Conservation (phyloP, 1,140 invertebrate species). For the Brachionus angularis region DNA sequence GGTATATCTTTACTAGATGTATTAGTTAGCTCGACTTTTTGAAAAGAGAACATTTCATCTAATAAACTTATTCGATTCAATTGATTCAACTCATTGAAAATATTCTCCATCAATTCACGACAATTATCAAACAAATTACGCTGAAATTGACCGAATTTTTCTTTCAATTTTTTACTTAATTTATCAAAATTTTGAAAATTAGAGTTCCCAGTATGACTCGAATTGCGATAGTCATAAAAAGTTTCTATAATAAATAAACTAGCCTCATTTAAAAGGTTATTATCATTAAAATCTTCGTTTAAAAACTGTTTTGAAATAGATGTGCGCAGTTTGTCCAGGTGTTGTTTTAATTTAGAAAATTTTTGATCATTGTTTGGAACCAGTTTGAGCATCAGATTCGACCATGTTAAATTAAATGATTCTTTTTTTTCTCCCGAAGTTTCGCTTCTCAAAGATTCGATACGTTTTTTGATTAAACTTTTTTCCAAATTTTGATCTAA, state of each 20-base stretch:
- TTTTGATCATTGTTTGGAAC: not conserved
- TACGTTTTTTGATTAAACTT: constrained; percentile 23
- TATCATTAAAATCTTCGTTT: constrained; percentile 40
- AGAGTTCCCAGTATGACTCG: not conserved
- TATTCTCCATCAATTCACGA: constrained; percentile 6
- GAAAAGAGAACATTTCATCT: constrained; percentile 1
- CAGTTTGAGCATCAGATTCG: not conserved
- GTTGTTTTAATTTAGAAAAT: not conserved
- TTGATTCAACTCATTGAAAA: constrained; percentile 19
- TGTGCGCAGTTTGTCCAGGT: not conserved
- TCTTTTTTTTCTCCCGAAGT: no score
- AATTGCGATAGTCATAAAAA: constrained; percentile 19
- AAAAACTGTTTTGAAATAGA: constrained; percentile 17
- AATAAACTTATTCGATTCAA: not conserved
- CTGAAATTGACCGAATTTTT: constrained; percentile 37
- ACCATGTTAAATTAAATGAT: constrained; percentile 21
- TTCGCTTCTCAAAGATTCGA: no score
- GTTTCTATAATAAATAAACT: constrained; percentile 3
- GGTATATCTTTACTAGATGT: not conserved
- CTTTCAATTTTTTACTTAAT: constrained; percentile 8
- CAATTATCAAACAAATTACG: constrained; percentile 36
- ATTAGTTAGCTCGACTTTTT: not conserved
- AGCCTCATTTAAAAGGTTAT: not conserved
- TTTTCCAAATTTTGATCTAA: not conserved
- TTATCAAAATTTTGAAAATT: constrained; percentile 31